These are phyloP conservation scores for Drepanosiphum platanoidis DNA, from an alignment of 2,888 invertebrate species.

Conservation along the genomic window DNA sequence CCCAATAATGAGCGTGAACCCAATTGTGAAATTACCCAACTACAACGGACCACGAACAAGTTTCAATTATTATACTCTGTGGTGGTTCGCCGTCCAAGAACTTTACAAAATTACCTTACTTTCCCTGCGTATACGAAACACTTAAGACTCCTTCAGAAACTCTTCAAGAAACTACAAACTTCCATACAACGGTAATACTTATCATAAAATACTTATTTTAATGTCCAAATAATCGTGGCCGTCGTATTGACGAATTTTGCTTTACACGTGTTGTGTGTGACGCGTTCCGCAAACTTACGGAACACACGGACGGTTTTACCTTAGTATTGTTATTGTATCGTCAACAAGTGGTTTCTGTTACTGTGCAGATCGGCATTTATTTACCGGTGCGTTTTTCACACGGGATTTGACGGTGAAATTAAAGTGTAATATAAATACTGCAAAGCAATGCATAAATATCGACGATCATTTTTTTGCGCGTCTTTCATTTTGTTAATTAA, in stretches of 20 bases:
- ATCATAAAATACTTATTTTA: background rate
- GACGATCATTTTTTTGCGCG: no score
- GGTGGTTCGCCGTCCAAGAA: background rate
- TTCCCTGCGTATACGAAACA: background rate
- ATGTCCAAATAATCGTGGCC: background rate
- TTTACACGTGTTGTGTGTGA: slow-evolving; percentile 2
- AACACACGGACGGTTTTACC: background rate
- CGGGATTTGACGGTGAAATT: background rate
- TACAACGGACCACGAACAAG: background rate
- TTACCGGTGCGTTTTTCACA: background rate
- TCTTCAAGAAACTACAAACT: slow-evolving; percentile 12
- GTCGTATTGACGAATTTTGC: background rate
- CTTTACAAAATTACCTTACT: background rate
- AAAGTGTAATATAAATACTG: no score
- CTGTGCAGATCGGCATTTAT: background rate
- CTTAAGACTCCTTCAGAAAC: slow-evolving; percentile 3
- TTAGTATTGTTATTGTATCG: slow-evolving; percentile 35
- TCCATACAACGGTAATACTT: background rate
- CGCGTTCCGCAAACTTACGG: background rate
- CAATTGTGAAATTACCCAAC: background rate
- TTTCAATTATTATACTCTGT: slow-evolving; percentile 36
- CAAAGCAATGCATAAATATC: no score
- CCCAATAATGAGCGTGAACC: background rate
- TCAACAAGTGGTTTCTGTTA: slow-evolving; percentile 60
- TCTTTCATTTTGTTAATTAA: background rate